Percentiles rank a stretch among this genome's conserved stretches.
Conservation (phyloP, 2,888 invertebrate genomes). For the Galerucella nymphaeae region DNA sequence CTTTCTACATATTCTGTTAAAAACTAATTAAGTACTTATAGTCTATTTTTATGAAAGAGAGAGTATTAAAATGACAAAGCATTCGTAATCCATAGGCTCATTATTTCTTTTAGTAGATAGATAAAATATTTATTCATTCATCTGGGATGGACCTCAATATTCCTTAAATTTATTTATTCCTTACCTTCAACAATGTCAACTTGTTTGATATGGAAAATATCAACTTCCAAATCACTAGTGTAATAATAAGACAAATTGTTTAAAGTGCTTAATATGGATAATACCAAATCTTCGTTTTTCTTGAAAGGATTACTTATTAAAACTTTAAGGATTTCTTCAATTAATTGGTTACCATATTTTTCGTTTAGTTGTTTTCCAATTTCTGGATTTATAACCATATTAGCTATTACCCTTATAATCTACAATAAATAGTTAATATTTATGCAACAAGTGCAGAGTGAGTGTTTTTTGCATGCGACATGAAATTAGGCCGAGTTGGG, state of each 20-base stretch:
- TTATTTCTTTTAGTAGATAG: too few species aligned
- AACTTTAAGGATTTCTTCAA: conserved; percentile 65
- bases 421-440: too few species aligned
- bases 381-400: conserved; percentile 81
- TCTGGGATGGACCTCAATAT: too few species aligned
- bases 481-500: too few species aligned
- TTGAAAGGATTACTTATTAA: conserved; percentile 65
- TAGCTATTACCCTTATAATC: conserved; percentile 87
- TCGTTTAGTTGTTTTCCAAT: conserved; percentile 76
- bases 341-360: conserved; percentile 59
- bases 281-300: conserved; percentile 78
- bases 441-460: too few species aligned
- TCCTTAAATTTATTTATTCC: background rate
- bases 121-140: too few species aligned
- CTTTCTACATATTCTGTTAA: background rate
- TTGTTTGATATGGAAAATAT: conserved; percentile 66
- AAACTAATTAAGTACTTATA: too few species aligned
- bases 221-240: conserved; percentile 63
- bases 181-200: conserved; percentile 67
- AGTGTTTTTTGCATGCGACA: too few species aligned
- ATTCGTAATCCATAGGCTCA: too few species aligned
- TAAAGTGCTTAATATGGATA: conserved; percentile 82
- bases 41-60: too few species aligned
- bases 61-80: too few species aligned
- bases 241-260: conserved; percentile 88